These are phyloP conservation scores for Hydra vulgaris DNA, from an alignment of 30 jellyfish, hydroid and myxozoan species.

Conservation along the genomic window DNA sequence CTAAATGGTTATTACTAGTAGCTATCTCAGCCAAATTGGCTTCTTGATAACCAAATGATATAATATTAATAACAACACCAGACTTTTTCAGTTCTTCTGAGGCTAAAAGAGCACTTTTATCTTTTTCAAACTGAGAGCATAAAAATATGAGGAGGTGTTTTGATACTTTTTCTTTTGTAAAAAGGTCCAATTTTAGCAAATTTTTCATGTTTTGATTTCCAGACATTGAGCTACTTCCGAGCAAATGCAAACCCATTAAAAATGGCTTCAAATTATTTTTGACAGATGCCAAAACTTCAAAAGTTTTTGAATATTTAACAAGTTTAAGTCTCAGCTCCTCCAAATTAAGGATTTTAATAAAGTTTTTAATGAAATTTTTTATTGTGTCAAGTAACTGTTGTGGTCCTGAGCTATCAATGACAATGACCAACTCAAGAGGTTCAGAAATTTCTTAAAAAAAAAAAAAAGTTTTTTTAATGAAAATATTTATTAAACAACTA, in stretches of 20 bases:
- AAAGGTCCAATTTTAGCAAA: not conserved
- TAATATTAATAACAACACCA: not conserved
- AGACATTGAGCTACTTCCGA: not conserved
- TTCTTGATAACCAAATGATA: not conserved
- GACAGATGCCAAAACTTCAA: not conserved
- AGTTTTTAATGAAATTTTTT: not conserved
- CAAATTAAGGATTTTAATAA: not conserved
- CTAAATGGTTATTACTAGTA: not conserved
- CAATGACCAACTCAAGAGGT: not conserved
- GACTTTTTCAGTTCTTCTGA: not conserved
- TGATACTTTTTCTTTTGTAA: not conserved
- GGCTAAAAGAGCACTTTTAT: not conserved
- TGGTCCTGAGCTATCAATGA: not conserved
- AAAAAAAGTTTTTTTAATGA: no score
- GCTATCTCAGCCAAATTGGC: not conserved
- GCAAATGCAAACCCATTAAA: not conserved
- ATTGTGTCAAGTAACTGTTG: not conserved
- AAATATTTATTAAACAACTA: no score
- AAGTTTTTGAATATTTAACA: not conserved
- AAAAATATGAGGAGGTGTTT: not conserved
- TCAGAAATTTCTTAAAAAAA: not conserved
- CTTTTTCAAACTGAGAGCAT: not conserved
- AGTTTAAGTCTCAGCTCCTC: not conserved
- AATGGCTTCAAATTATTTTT: not conserved
- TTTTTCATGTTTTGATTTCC: not conserved